A percentile compares a stretch with the other conserved stretches of the same genome.
phyloP scores from a whole-genome alignment of 2,797 vertebrate genomes.

The Anas flavirostris region DNA sequence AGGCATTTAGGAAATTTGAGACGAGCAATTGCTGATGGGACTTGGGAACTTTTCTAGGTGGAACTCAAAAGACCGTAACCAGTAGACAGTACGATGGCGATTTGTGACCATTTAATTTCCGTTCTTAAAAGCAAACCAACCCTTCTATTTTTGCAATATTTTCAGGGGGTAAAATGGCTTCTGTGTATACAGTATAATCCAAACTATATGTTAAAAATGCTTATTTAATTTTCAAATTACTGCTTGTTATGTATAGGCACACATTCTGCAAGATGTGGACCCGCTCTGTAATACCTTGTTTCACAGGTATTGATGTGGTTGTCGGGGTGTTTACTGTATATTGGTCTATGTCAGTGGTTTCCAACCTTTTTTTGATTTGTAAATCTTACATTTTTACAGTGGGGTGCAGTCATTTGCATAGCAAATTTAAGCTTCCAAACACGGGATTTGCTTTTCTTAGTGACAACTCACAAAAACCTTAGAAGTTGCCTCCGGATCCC shows the following conservation, averaged over 20 bases:
- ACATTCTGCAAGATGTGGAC: background rate
- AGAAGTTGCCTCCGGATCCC: background rate
- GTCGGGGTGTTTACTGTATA: background rate
- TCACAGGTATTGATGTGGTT: background rate
- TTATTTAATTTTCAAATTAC: background rate
- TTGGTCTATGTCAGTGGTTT: conserved; percentile 6
- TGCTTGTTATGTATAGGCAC: background rate
- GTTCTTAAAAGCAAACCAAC: background rate
- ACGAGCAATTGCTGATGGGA: background rate
- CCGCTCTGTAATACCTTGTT: background rate
- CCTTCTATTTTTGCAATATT: background rate
- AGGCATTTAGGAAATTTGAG: background rate
- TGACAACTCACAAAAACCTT: background rate
- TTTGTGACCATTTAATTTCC: background rate
- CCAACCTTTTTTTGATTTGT: background rate
- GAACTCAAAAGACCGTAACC: background rate
- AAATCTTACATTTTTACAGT: background rate
- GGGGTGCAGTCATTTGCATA: background rate
- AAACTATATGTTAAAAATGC: background rate
- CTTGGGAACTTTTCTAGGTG: background rate
- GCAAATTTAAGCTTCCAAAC: background rate
- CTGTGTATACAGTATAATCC: background rate
- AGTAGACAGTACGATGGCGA: accelerated
- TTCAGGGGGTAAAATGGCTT: background rate
- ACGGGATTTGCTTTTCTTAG: background rate